Evolutionary conservation across 1,140 invertebrate species (phyloP).

Genomic region (Cotesia chilonis): DNA sequence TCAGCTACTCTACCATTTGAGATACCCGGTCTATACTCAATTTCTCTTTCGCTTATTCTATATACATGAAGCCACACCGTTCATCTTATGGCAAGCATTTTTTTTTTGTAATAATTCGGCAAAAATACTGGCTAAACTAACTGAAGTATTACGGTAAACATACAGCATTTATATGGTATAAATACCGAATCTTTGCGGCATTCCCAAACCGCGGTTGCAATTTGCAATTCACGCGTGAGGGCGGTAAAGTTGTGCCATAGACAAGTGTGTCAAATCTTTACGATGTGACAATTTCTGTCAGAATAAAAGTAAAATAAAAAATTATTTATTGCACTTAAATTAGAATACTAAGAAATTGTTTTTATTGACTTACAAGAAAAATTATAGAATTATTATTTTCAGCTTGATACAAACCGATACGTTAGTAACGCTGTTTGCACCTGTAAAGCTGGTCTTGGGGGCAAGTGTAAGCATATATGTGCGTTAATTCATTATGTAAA

Average conservation of each 20-base stretch:
- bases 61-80: too few species aligned
- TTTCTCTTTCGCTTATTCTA: too few species aligned
- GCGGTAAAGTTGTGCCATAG: constrained; percentile 26
- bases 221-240: too few species aligned
- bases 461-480: constrained; percentile 35
- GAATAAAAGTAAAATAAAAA: neutral
- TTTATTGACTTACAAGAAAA: neutral
- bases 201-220: neutral
- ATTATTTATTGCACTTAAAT: neutral
- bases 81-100: too few species aligned
- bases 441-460: constrained; percentile 31
- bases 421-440: constrained; percentile 24
- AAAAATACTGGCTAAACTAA: too few species aligned
- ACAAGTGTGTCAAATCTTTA: constrained; percentile 31
- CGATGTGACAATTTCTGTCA: constrained; percentile 33
- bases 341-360: neutral
- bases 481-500: constrained; percentile 33
- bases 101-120: too few species aligned
- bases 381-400: constrained; percentile 30
- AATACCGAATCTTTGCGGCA: too few species aligned
- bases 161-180: too few species aligned
- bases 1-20: too few species aligned
- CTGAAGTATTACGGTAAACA: too few species aligned
- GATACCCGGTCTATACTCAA: too few species aligned
- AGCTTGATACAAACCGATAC: constrained; percentile 34